These are phyloP conservation scores for Hyposmocoma kahamanoa DNA, from an alignment of 1,140 invertebrate genomes.

Conservation along the genomic window DNA sequence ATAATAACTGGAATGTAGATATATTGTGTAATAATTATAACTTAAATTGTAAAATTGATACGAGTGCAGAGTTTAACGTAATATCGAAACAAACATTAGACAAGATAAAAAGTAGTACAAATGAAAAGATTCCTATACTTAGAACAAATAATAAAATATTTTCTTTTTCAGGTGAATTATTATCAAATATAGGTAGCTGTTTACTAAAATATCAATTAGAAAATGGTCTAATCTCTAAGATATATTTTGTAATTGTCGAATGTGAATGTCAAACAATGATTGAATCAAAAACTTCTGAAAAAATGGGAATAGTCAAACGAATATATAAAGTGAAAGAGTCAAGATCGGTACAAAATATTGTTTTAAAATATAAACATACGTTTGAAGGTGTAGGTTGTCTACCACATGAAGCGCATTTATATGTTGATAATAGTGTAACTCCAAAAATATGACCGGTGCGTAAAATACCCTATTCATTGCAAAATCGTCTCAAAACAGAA, in stretches of 20 bases:
- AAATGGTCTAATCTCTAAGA: neutral
- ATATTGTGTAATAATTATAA: neutral
- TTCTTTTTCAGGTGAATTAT: slow-evolving; percentile 5
- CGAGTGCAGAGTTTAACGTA: neutral
- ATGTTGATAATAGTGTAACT: neutral
- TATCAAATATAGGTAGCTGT: slow-evolving; percentile 2
- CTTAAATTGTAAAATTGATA: neutral
- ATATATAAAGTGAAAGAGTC: neutral
- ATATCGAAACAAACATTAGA: neutral
- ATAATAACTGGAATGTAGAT: slow-evolving; percentile 3
- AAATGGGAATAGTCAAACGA: neutral
- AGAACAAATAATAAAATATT: slow-evolving; percentile 6
- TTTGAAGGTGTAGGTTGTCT: slow-evolving; percentile 6
- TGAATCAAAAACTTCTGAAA: neutral
- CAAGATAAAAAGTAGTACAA: neutral
- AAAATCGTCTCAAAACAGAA: slow-evolving; percentile 2
- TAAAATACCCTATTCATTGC: slow-evolving; percentile 3
- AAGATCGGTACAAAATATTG: neutral
- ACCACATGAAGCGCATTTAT: neutral
- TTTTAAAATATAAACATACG: neutral
- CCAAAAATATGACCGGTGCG: slow-evolving; percentile 4
- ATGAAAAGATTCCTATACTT: neutral
- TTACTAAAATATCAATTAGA: neutral
- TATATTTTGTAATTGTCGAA: neutral
- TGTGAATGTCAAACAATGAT: slow-evolving; percentile 5